Conservation (phyloP, 1,140 invertebrate genomes). For the Saccostrea glomerata region DNA sequence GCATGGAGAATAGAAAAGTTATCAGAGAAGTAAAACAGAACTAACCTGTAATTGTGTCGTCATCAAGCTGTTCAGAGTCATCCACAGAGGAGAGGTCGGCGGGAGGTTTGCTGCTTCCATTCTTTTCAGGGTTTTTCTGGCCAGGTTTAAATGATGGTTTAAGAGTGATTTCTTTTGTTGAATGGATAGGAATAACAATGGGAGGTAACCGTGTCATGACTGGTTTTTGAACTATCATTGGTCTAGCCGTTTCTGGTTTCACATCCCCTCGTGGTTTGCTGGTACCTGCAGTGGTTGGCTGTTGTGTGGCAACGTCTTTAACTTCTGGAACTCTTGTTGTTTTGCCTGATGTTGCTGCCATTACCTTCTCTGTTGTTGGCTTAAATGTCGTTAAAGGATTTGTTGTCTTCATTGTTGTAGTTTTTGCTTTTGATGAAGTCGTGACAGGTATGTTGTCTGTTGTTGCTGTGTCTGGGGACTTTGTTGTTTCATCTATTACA, state of each 20-base stretch:
- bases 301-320: background rate
- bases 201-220: background rate
- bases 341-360: background rate
- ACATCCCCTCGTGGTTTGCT: slow-evolving; percentile 1
- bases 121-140: background rate
- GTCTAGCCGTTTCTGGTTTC: background rate
- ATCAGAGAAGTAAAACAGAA: background rate
- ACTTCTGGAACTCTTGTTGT: background rate
- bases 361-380: slow-evolving; percentile 1
- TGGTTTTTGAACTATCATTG: background rate
- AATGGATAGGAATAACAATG: slow-evolving; percentile 5
- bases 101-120: background rate
- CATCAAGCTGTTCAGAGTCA: slow-evolving; percentile 24
- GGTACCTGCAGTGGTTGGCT: background rate
- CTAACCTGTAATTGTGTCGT: slow-evolving; percentile 33
- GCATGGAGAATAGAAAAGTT: background rate
- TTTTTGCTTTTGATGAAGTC: background rate
- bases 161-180: background rate
- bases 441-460: background rate
- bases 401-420: background rate
- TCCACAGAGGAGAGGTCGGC: background rate
- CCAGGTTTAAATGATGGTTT: background rate
- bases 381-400: background rate
- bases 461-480: background rate
- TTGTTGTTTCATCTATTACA: background rate